phyloP scores from a whole-genome alignment of 1,140 invertebrate genomes.

The Bombus superbus region DNA sequence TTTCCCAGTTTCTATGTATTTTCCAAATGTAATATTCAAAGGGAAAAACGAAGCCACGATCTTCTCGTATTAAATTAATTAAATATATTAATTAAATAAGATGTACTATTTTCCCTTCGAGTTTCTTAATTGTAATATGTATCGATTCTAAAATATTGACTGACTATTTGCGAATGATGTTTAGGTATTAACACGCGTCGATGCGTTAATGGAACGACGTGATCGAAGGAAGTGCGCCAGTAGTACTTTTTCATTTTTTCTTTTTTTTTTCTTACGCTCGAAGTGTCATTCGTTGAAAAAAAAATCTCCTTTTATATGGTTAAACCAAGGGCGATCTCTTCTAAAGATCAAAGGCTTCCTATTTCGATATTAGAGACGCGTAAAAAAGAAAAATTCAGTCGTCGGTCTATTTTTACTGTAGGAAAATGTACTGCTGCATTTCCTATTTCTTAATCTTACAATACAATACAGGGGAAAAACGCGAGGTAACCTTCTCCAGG shows the following conservation, averaged over 20 bases:
- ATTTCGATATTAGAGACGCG: neutral
- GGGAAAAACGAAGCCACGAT: neutral
- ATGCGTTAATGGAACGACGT: neutral
- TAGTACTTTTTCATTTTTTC: neutral
- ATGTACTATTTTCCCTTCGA: no score
- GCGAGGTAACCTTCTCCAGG: neutral
- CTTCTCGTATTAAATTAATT: no score
- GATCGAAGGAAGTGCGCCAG: neutral
- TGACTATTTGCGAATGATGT: neutral
- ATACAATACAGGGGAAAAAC: no score
- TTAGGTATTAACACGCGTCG: neutral
- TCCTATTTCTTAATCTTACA: neutral
- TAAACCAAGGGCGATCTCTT: neutral
- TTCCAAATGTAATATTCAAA: no score
- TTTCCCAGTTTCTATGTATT: no score
- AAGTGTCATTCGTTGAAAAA: neutral
- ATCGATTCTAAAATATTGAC: neutral
- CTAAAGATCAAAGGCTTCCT: neutral
- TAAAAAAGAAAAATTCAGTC: neutral
- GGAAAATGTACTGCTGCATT: neutral
- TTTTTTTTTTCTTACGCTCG: neutral
- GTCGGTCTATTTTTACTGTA: neutral
- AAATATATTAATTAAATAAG: no score
- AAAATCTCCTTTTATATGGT: neutral
- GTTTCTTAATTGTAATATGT: neutral